Percentiles rank a stretch among this genome's conserved stretches.
Evolutionary conservation across 2,113 vertebrate genomes (phyloP).

Genomic region (Crocuta crocuta): DNA sequence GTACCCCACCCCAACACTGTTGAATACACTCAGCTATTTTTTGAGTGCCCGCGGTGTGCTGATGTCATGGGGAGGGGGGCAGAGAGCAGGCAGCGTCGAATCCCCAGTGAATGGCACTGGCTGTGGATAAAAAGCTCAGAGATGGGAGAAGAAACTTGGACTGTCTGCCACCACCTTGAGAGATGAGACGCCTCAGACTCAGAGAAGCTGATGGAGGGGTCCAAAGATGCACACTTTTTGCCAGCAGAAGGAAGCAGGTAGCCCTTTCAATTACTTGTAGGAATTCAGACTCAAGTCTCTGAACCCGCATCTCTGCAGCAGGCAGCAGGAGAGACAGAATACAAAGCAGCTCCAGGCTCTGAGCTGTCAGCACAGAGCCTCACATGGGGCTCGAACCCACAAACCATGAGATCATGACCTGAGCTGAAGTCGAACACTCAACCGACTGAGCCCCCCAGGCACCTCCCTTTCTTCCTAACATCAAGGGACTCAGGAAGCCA

Average conservation of each 20-base stretch:
- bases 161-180: rapidly evolving
- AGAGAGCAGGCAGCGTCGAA: too few relatives aligned
- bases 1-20: rapidly evolving
- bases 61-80: rapidly evolving
- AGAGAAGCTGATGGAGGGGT: background rate
- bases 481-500: background rate
- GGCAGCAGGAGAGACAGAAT: too few relatives aligned
- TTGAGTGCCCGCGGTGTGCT: rapidly evolving
- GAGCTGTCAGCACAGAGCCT: too few relatives aligned
- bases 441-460: too few relatives aligned
- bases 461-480: background rate
- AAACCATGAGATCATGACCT: too few relatives aligned
- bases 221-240: background rate
- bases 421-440: too few relatives aligned
- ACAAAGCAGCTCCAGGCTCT: too few relatives aligned
- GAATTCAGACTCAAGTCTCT: too few relatives aligned
- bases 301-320: background rate
- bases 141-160: background rate
- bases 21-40: rapidly evolving
- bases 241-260: background rate
- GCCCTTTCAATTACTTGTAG: rapidly evolving
- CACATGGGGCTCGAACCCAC: too few relatives aligned
- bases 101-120: too few relatives aligned
- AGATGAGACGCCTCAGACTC: background rate
- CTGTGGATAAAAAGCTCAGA: background rate